These are phyloP conservation scores for Anableps anableps DNA, from an alignment of 2,797 vertebrate genomes.

Conservation along the genomic window DNA sequence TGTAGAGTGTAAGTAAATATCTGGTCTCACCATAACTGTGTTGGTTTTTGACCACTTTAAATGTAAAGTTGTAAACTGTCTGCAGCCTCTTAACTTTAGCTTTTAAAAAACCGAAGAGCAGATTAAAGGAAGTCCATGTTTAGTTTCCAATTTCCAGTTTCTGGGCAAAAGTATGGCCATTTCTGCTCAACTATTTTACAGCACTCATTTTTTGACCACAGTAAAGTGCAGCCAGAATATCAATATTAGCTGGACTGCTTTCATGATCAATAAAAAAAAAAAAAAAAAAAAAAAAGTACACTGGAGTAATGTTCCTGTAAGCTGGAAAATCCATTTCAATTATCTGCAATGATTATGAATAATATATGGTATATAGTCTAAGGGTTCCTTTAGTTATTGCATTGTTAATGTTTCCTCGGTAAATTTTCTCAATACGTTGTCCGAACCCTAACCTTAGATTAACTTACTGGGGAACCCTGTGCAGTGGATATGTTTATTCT, in stretches of 20 bases:
- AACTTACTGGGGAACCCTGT: background rate
- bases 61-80: background rate
- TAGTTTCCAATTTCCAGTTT: background rate
- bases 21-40: background rate
- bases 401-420: background rate
- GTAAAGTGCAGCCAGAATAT: constrained; percentile 13
- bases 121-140: background rate
- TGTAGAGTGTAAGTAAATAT: background rate
- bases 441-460: background rate
- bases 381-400: constrained; percentile 7
- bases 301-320: constrained; percentile 28
- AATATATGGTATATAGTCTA: constrained; percentile 20
- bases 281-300: no score
- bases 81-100: background rate
- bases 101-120: background rate
- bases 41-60: background rate
- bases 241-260: constrained; percentile 7
- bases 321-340: constrained; percentile 27
- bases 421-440: background rate
- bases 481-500: background rate
- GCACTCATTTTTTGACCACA: constrained; percentile 1
- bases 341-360: constrained; percentile 39
- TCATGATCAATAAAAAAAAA: constrained; percentile 45
- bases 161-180: background rate
- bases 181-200: background rate